A percentile compares a stretch with the other conserved stretches of the same genome.
phyloP scores from a whole-genome alignment of 1,140 invertebrate species.

The Bombus huntii region DNA sequence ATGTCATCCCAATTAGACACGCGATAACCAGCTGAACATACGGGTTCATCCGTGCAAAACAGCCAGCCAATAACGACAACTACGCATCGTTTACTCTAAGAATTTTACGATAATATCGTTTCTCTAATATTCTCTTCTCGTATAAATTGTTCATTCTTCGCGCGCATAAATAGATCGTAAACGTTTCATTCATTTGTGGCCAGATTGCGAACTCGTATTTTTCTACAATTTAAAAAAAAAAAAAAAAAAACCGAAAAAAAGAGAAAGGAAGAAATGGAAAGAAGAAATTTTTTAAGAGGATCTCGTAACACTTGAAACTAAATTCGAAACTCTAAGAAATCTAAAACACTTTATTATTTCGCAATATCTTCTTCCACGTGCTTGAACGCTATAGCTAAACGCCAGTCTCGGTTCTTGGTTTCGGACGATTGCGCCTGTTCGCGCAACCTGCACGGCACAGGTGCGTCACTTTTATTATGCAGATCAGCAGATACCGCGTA shows the following conservation, averaged over 20 bases:
- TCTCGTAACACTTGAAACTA: too few species aligned
- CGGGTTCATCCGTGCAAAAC: background rate
- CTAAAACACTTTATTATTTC: background rate
- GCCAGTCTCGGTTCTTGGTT: background rate
- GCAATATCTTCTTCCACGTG: background rate
- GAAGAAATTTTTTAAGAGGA: too few species aligned
- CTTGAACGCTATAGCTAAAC: background rate
- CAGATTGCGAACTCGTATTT: too few species aligned
- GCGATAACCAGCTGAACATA: background rate
- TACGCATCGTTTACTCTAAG: background rate
- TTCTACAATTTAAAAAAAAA: too few species aligned
- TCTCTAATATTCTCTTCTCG: too few species aligned
- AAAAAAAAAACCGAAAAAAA: too few species aligned
- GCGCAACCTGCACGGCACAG: background rate
- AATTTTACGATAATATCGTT: background rate
- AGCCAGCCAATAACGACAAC: background rate
- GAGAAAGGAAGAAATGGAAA: too few species aligned
- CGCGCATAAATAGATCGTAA: too few species aligned
- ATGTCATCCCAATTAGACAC: constrained; percentile 19
- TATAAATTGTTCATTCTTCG: too few species aligned
- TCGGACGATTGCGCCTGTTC: background rate
- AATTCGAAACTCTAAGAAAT: too few species aligned
- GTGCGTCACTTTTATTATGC: constrained; percentile 7
- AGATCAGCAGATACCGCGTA: background rate
- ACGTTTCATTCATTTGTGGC: too few species aligned